A percentile compares a stretch with the other conserved stretches of the same genome.
Evolutionary conservation across 2,797 vertebrate species (phyloP).

Genomic region (Rhadinocentrus ornatus): DNA sequence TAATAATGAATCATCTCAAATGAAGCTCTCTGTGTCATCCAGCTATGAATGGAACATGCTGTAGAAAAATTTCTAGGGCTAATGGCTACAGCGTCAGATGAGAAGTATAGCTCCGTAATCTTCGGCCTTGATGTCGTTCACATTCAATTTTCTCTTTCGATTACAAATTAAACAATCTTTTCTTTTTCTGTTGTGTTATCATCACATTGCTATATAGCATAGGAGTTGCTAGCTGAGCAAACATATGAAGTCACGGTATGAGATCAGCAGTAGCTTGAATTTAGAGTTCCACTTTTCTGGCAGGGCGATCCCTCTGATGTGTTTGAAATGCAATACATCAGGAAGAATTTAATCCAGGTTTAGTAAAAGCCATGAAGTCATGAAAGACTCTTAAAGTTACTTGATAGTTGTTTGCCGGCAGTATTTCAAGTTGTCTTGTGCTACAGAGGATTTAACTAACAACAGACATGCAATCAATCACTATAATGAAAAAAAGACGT

Average conservation of each 20-base stretch:
- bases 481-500: constrained; percentile 14
- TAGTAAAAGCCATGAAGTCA: constrained; percentile 56
- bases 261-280: constrained; percentile 52
- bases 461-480: constrained; percentile 24
- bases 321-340: constrained; percentile 38
- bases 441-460: constrained; percentile 6
- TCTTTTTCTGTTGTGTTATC: constrained; percentile 34
- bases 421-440: constrained; percentile 6
- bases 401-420: constrained; percentile 1
- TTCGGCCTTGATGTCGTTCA: constrained; percentile 23
- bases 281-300: constrained; percentile 34
- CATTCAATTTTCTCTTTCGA: constrained; percentile 21
- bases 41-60: constrained; percentile 66
- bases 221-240: constrained; percentile 46
- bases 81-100: constrained; percentile 54
- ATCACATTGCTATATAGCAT: constrained; percentile 28
- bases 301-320: constrained; percentile 41
- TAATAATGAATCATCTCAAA: constrained; percentile 77
- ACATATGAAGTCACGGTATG: constrained; percentile 64
- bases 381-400: constrained; percentile 34
- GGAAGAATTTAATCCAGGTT: constrained; percentile 51
- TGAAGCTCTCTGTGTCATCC: constrained; percentile 48
- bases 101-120: constrained; percentile 44
- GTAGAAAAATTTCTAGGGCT: constrained; percentile 52
- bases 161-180: constrained; percentile 36